phyloP scores from a whole-genome alignment of 2,888 invertebrate genomes.

The Anorthoa munda region DNA sequence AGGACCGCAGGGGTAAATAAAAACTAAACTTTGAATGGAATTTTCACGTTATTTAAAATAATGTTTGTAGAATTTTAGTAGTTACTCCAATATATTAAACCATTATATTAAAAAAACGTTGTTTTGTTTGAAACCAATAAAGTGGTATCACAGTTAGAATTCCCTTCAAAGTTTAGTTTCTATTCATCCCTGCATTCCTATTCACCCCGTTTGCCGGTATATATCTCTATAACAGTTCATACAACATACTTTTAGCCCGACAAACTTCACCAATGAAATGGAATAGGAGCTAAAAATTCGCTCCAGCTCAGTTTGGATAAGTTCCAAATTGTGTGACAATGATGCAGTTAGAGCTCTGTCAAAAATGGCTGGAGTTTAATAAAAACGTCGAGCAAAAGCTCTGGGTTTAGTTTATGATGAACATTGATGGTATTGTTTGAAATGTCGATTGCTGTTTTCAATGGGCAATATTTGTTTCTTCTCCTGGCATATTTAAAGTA shows the following conservation, averaged over 20 bases:
- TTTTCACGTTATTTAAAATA: too few species aligned
- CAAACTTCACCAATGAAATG: conserved; percentile 58
- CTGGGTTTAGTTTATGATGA: conserved; percentile 47
- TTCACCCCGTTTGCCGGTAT: neutral
- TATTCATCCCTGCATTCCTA: too few species aligned
- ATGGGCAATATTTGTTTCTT: neutral
- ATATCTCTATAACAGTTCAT: conserved; percentile 14
- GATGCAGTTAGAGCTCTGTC: conserved; percentile 78
- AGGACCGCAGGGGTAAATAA: too few species aligned
- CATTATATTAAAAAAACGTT: too few species aligned
- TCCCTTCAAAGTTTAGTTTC: too few species aligned
- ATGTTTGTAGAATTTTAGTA: too few species aligned
- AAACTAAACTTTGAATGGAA: too few species aligned
- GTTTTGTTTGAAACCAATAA: too few species aligned
- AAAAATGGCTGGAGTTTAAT: conserved; percentile 72
- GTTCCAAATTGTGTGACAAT: conserved; percentile 81
- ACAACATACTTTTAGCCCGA: conserved; percentile 49
- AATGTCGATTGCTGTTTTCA: conserved; percentile 23
- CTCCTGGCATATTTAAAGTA: neutral
- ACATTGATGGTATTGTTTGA: conserved; percentile 43
- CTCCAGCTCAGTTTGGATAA: conserved; percentile 69
- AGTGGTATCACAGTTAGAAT: too few species aligned
- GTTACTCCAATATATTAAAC: too few species aligned
- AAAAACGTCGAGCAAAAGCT: conserved; percentile 65
- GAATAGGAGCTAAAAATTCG: conserved; percentile 67